These are phyloP conservation scores for Lagria hirta DNA, from an alignment of 2,888 invertebrate genomes.

Conservation along the genomic window DNA sequence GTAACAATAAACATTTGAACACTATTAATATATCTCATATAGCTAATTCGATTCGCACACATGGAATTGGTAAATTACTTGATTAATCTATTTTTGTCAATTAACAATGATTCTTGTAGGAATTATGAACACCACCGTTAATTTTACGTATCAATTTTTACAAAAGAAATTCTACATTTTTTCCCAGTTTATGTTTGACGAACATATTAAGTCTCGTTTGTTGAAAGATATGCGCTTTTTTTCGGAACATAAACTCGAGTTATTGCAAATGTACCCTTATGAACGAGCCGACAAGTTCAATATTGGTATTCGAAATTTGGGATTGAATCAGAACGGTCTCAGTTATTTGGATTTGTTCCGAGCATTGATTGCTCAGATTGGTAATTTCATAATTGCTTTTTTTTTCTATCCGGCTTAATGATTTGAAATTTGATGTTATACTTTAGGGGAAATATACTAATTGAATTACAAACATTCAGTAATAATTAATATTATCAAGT, in stretches of 20 bases:
- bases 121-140: slow-evolving; percentile 57
- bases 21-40: slow-evolving; percentile 94
- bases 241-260: slow-evolving; percentile 68
- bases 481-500: too few species aligned
- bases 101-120: slow-evolving; percentile 8
- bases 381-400: slow-evolving; percentile 51
- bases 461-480: too few species aligned
- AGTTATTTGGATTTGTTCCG: slow-evolving; percentile 94
- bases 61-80: slow-evolving; percentile 87
- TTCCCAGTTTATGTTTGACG: slow-evolving; percentile 96
- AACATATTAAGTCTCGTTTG: slow-evolving; percentile 93
- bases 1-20: slow-evolving; percentile 90
- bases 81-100: neutral
- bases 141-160: slow-evolving; percentile 91
- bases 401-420: too few species aligned
- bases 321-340: slow-evolving; percentile 75
- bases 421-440: too few species aligned
- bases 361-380: slow-evolving; percentile 89
- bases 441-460: too few species aligned
- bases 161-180: slow-evolving; percentile 90
- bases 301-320: slow-evolving; percentile 84
- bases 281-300: slow-evolving; percentile 94
- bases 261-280: slow-evolving; percentile 76
- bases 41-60: slow-evolving; percentile 94
- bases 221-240: slow-evolving; percentile 85